Evolutionary conservation across 2,888 invertebrate species (phyloP).

Genomic region (Lamellibrachia columna): DNA sequence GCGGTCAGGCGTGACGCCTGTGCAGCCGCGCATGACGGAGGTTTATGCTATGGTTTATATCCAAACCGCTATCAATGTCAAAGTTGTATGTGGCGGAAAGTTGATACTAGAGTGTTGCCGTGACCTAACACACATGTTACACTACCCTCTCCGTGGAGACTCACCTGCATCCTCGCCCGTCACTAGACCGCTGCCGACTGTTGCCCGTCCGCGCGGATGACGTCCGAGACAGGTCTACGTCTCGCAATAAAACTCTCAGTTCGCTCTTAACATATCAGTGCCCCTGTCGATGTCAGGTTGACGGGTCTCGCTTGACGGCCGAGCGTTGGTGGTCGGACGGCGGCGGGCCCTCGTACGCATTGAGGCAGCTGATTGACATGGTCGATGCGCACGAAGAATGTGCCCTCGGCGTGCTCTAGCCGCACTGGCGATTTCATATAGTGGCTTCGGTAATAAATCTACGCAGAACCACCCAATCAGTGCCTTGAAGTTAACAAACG

Average conservation of each 20-base stretch:
- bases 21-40: not conserved
- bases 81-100: not conserved
- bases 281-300: not conserved
- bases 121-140: not conserved
- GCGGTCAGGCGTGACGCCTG: not conserved
- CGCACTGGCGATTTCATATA: not conserved
- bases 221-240: not conserved
- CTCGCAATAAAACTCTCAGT: not conserved
- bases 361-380: not conserved
- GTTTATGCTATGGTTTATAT: not conserved
- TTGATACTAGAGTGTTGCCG: not conserved
- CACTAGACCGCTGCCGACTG: not conserved
- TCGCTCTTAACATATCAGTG: not conserved
- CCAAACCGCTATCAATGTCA: not conserved
- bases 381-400: not conserved
- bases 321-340: not conserved
- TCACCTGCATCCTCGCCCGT: not conserved
- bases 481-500: not conserved
- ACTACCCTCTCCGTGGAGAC: not conserved
- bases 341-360: not conserved
- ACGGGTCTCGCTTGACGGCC: not conserved
- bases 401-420: not conserved
- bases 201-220: not conserved
- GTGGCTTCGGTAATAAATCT: too few species aligned
- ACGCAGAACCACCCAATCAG: not conserved